Evolutionary conservation across 1,140 invertebrate species (phyloP), one percentile per base, ranked within the genome.

Genomic region (Lysiphlebus fabarum): DNA sequence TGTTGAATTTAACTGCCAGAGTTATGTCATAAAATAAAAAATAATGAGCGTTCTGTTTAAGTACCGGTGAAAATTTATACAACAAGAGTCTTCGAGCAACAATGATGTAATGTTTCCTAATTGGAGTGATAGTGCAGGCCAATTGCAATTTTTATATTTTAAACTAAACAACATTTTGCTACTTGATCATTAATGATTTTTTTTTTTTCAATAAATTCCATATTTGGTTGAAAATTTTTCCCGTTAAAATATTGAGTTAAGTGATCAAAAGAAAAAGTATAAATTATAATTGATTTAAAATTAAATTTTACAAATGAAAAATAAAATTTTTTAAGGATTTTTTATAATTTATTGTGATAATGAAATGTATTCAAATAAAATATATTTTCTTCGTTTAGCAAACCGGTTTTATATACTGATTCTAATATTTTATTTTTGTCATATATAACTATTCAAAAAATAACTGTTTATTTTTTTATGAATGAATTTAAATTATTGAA

Each of bases 51-150:
- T 56, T 51, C 45, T 57, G 40, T 34, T n/a, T 43, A 50, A 57
- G 38, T 49, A 58, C 56, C 57, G 62, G 64, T 65, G 62, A 63
- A 67, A 71, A 69, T 67, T 59, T 66, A 67, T 65, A 69, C 64
- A 49, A 58, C 40, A 33, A 12, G 6, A 54, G 44, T 41, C 36
- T 51, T 34, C 47, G 33, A 50, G 14, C 40, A 41, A 11, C 33
- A 65, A 61, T 69, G 69, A 66, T 62, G 70, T 73, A 73, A 75
- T 62, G 62, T 77, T 76, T 79, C 75, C 71, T 72, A 76, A 78
- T 73, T 71, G 67, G 61, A 67, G 62, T 64, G 70, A 73, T 73
- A 69, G 65, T 67, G 56, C 53, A 59, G 41, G 40, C 53, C 68
- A 68, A 75, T 75, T 69, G 71, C 70, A 69, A 66, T 73, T 40